Evolutionary conservation across 2,797 vertebrate genomes (phyloP), one percentile per base, ranked within the genome.

Genomic region (Urophycis tenuis): DNA sequence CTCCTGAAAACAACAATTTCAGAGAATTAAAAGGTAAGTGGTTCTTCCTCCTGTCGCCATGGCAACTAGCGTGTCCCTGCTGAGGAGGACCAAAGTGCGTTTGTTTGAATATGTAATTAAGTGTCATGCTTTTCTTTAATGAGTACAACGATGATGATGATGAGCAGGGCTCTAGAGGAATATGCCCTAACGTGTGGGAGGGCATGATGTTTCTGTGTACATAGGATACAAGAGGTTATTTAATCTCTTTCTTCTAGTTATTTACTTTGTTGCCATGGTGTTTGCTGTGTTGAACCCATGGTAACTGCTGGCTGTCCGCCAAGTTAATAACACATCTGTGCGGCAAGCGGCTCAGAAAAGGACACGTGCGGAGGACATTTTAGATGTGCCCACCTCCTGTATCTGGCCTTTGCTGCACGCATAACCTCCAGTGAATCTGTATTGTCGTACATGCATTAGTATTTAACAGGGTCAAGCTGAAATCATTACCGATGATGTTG

Each of bases 401-500:
- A 49, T 49, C 45, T 19, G 45, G 45, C 45, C 45, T 49, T n/a
- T n/a, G n/a, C 3, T 49, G 45, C 15, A 19, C 19, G 12, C 45
- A 49, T 49, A 49, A 49, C 45, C 45, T 4, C 45, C 39, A 15
- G 45, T 49, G 15, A 19, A 49, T 49, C 5, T 22, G 45, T 49
- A 49, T 49, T 17, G 45, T 12, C 45, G 17, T 19, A 49, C 45
- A 19, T 19, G 15, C 45, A 49, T 49, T 49, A 60, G 49, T 22
- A 60, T 75, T 77, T 87, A 79, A 83, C 12, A 3, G 67, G 75
- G 74, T 79, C 79, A 76, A 78, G 80, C 67, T 60, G 67, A 75
- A 81, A 76, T 34, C 45, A 33, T 41, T 76, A 75, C 78, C 45
- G 79, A 80, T 30, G 53, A 15, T 53, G 19, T 82, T 67, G 78